Evolutionary conservation across 2,797 vertebrate species (phyloP), one percentile per base, ranked within the genome.

Genomic region (Chrysocyon brachyurus): DNA sequence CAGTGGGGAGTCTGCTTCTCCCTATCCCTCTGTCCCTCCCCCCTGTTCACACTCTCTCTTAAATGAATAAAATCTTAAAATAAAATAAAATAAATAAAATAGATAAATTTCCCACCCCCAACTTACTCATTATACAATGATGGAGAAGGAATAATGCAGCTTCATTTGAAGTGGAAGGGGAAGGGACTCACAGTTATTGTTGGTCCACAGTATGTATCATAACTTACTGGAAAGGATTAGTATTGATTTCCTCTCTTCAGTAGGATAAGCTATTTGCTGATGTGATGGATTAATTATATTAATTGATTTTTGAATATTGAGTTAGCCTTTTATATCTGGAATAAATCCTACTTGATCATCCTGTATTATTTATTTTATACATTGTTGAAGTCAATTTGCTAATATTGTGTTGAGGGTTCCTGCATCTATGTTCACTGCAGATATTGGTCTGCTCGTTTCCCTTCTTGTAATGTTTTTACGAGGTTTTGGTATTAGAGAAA

Each of bases 291-390:
- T 83, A 77, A 57, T 83, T 93, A 70, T 79, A 75, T 91, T 82
- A 70, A 84, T 78, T 64, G 61, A 83, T 83, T 97, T 95, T 88
- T 57, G 17, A 92, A 40, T 85, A 40, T 59, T 59, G 63, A 96
- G 66, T 17, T 15, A 54, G 52, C 3, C 26, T 88, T 54, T 12
- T 40, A 66, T 64, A 88, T 88, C 12, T 84, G 70, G 46, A 73
- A 88, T 88, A 79, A 90, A 85, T 54, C 31, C 11, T 10, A 79
- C 26, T 88, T 54, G n/a, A 24, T 70, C 26, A 46, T 86, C 21
- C 16, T 79, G 3, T 85, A 40, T 75, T 91, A 70, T 66, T 79
- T 10, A 6, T 81, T 85, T 92, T 90, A 85, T 66, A 72, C 7
- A 21, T 90, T 33, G 5, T 79, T 88, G 22, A 22, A 73, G 40